phyloP scores from a whole-genome alignment of 1,140 invertebrate species.

The Arctopsyche grandis region DNA sequence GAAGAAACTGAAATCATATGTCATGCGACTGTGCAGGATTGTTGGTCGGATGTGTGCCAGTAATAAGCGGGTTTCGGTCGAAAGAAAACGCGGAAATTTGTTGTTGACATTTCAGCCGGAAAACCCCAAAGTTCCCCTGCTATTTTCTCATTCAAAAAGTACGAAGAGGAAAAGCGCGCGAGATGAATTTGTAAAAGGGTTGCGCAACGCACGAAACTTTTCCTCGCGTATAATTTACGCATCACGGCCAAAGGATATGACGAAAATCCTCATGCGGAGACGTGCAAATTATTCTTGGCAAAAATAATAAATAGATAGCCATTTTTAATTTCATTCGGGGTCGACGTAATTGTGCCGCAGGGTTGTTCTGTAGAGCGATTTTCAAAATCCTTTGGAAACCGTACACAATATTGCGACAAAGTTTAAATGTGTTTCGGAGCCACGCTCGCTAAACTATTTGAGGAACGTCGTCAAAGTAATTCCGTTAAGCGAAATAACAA shows the following conservation, averaged over 20 bases:
- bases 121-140: neutral
- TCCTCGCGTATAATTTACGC: too few relatives aligned
- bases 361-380: too few relatives aligned
- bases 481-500: neutral
- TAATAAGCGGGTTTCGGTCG: neutral
- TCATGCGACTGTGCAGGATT: neutral
- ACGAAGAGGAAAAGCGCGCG: neutral
- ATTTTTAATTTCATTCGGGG: too few relatives aligned
- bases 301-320: too few relatives aligned
- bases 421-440: slow-evolving; percentile 12
- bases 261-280: too few relatives aligned
- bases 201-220: too few relatives aligned
- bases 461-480: slow-evolving; percentile 18
- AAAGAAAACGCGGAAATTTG: neutral
- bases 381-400: neutral
- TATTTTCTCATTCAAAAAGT: neutral
- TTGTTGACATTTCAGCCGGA: neutral
- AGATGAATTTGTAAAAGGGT: neutral
- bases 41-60: neutral
- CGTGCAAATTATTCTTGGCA: too few relatives aligned
- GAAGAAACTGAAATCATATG: slow-evolving; percentile 2
- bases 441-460: slow-evolving; percentile 4
- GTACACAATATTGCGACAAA: neutral
- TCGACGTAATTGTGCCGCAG: too few relatives aligned
- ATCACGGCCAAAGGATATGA: too few relatives aligned